phyloP scores from a whole-genome alignment of 2,797 vertebrate species.

The Urophycis tenuis region DNA sequence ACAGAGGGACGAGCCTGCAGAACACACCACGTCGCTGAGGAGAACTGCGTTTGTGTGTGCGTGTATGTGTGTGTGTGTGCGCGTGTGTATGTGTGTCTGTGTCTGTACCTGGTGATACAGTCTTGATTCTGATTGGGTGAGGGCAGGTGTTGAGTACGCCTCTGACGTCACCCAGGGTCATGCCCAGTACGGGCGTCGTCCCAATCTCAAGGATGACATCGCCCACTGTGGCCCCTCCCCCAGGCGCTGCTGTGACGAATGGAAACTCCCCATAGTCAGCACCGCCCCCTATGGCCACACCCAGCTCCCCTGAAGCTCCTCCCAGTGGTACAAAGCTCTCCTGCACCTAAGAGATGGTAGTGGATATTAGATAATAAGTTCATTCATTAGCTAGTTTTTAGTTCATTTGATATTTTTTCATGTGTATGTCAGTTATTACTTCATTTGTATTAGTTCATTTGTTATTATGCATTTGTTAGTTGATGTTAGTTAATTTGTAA shows the following conservation, averaged over 20 bases:
- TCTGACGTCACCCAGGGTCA: conserved; percentile 74
- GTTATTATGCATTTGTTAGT: too few species aligned
- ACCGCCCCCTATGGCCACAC: conserved; percentile 69
- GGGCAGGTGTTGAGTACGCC: conserved; percentile 73
- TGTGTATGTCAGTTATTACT: too few species aligned
- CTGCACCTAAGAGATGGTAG: conserved; percentile 55
- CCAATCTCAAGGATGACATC: conserved; percentile 75
- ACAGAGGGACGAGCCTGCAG: not conserved
- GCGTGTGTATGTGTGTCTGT: not conserved
- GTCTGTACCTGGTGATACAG: conserved; percentile 67
- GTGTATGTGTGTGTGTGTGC: not conserved
- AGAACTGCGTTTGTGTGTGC: not conserved
- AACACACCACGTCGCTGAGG: too few species aligned
- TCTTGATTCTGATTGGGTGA: conserved; percentile 75
- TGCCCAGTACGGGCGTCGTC: conserved; percentile 70
- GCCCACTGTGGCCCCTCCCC: conserved; percentile 66
- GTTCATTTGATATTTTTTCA: too few species aligned
- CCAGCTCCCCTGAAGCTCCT: conserved; percentile 65
- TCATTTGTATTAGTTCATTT: too few species aligned
- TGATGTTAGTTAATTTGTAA: too few species aligned
- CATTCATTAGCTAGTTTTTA: too few species aligned
- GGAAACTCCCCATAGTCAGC: conserved; percentile 76
- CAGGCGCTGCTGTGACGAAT: conserved; percentile 66
- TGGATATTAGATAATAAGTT: too few species aligned
- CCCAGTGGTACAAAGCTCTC: conserved; percentile 70